Evolutionary conservation across 2,113 vertebrate genomes (phyloP).

Genomic region (Struthidea cinerea): DNA sequence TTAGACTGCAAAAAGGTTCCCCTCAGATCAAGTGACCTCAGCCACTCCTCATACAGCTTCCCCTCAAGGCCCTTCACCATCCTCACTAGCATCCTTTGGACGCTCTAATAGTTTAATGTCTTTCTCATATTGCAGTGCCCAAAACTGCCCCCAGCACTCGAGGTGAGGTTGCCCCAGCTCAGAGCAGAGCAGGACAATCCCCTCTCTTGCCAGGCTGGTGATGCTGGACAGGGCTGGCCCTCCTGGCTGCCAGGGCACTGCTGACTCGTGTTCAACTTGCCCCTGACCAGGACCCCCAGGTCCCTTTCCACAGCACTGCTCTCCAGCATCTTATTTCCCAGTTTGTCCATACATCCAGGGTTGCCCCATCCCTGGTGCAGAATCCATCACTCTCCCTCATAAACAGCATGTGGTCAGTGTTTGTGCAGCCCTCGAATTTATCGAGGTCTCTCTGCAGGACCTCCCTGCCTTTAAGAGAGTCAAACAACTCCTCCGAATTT

Average conservation of each 20-base stretch:
- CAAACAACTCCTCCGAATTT: not conserved
- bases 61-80: not conserved
- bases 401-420: not conserved
- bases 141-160: fast-evolving
- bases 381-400: not conserved
- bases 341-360: not conserved
- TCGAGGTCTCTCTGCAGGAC: not conserved
- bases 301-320: not conserved
- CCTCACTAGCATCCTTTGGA: not conserved
- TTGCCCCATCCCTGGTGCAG: not conserved
- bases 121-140: fast-evolving
- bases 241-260: not conserved
- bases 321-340: not conserved
- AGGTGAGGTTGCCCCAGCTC: not conserved
- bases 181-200: not conserved
- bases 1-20: not conserved
- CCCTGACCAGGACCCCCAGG: fast-evolving
- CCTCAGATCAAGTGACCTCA: not conserved
- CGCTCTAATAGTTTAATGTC: fast-evolving
- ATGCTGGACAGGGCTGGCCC: not conserved
- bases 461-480: not conserved
- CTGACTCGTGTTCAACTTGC: fast-evolving
- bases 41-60: fast-evolving
- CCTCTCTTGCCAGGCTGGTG: fast-evolving
- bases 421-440: not conserved